Evolutionary conservation across 2,113 vertebrate species (phyloP).

Genomic region (Reinhardtius hippoglossoides): DNA sequence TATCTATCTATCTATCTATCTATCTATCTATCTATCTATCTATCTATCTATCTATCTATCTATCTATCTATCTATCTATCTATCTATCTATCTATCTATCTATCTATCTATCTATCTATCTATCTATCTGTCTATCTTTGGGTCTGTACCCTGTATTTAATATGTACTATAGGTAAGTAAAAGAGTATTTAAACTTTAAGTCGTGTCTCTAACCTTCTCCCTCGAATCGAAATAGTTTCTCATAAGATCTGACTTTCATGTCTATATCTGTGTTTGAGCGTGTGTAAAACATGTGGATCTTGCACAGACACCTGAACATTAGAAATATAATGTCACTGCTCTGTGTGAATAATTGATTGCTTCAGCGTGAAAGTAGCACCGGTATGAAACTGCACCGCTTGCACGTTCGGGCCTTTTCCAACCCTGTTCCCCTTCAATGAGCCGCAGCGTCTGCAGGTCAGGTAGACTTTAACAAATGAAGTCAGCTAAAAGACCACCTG

Average conservation of each 20-base stretch:
- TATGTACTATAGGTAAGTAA: not conserved
- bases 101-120: too few relatives aligned
- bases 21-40: too few relatives aligned
- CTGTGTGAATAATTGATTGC: slow-evolving; percentile 62
- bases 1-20: too few relatives aligned
- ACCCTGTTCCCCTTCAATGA: slow-evolving; percentile 4
- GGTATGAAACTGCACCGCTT: slow-evolving; percentile 51
- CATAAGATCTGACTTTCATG: not conserved
- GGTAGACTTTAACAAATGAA: slow-evolving; percentile 18
- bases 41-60: too few relatives aligned
- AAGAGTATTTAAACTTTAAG: too few relatives aligned
- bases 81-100: too few relatives aligned
- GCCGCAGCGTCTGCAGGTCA: slow-evolving; percentile 37
- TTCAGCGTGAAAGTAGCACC: slow-evolving; percentile 42
- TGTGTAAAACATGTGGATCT: slow-evolving; percentile 9
- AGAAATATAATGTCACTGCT: slow-evolving; percentile 39
- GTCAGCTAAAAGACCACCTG: slow-evolving; percentile 16
- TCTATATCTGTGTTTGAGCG: not conserved
- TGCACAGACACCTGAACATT: not conserved
- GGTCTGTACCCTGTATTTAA: not conserved
- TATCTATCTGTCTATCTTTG: not conserved
- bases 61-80: too few relatives aligned
- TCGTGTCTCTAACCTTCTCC: not conserved
- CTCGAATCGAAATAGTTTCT: not conserved
- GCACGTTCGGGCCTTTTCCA: slow-evolving; percentile 38